These are phyloP conservation scores for Pseudorasbora parva DNA, from an alignment of 2,113 vertebrate genomes.

Conservation along the genomic window DNA sequence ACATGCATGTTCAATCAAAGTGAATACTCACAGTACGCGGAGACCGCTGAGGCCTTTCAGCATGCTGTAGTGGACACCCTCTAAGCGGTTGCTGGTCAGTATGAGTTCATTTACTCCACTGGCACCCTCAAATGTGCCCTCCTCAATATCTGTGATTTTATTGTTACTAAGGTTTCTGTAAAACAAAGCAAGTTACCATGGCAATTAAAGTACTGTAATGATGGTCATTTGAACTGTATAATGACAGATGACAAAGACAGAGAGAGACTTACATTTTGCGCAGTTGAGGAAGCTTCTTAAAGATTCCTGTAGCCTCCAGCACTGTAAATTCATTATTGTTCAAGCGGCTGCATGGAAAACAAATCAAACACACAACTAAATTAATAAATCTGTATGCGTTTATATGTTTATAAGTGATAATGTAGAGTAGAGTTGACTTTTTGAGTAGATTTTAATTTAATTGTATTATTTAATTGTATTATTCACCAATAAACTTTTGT, in stretches of 20 bases:
- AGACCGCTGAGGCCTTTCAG: constrained; percentile 92
- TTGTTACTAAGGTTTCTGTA: constrained; percentile 96
- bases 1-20: neutral
- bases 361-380: neutral
- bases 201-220: neutral
- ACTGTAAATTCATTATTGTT: constrained; percentile 99
- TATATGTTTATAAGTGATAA: neutral
- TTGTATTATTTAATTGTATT: too few species aligned
- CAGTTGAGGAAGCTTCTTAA: constrained; percentile 96
- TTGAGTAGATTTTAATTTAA: too few species aligned
- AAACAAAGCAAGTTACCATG: constrained; percentile 8
- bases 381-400: neutral
- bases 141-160: constrained; percentile 97
- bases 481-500: too few species aligned
- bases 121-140: constrained; percentile 95
- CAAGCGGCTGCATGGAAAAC: constrained; percentile 78
- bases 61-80: constrained; percentile 91
- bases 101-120: constrained; percentile 93
- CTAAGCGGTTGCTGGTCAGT: constrained; percentile 92
- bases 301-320: constrained; percentile 95
- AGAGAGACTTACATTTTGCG: constrained; percentile 90
- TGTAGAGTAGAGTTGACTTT: neutral
- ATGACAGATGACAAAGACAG: neutral
- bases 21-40: constrained; percentile 89
- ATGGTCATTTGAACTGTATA: neutral